Percentiles rank a stretch among this genome's conserved stretches.
Evolutionary conservation across 1,140 invertebrate genomes (phyloP).

Genomic region (Meloidogyne hapla): DNA sequence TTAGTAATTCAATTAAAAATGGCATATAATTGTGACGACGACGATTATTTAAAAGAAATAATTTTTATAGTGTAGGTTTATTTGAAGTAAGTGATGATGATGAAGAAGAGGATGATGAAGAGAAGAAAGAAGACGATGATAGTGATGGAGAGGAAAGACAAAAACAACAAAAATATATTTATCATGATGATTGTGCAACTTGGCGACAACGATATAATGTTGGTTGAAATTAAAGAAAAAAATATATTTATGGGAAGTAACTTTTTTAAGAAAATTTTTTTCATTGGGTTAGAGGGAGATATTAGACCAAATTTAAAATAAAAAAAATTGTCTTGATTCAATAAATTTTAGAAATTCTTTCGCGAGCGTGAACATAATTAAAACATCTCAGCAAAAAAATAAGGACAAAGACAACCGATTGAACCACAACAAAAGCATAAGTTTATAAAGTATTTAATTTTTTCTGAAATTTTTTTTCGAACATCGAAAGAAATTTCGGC

Average conservation of each 20-base stretch:
- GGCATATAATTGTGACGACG: constrained; percentile 88
- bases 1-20: constrained; percentile 90
- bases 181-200: neutral
- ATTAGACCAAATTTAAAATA: too few species aligned
- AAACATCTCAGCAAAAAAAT: constrained; percentile 4
- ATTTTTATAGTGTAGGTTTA: too few species aligned
- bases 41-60: too few species aligned
- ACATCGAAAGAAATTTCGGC: too few species aligned
- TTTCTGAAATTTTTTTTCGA: too few species aligned
- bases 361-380: constrained; percentile 15
- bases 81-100: constrained; percentile 14
- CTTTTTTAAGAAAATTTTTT: too few species aligned
- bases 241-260: too few species aligned
- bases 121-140: neutral
- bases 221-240: neutral
- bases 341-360: constrained; percentile 19
- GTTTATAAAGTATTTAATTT: too few species aligned
- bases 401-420: neutral
- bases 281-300: too few species aligned
- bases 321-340: too few species aligned
- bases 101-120: constrained; percentile 14
- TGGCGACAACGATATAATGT: neutral
- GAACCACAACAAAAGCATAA: constrained; percentile 19
- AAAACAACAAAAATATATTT: constrained; percentile 1
- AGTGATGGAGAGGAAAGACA: constrained; percentile 7